Conservation (phyloP, 2,797 vertebrate genomes). For the Botia almorhae region DNA sequence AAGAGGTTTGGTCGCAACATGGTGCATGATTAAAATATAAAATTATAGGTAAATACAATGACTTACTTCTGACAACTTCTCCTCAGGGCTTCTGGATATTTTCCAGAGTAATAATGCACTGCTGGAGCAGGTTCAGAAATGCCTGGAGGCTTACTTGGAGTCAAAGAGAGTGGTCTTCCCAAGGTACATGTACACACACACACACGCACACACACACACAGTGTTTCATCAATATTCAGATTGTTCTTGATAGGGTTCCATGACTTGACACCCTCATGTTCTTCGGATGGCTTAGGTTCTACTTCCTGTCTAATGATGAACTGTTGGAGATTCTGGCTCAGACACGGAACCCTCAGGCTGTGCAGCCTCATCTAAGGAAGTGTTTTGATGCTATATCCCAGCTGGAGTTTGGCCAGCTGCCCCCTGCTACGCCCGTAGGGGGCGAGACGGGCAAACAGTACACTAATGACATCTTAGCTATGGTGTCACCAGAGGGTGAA, state of each 20-base stretch:
- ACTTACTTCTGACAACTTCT: too few species aligned
- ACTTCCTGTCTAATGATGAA: slow-evolving; percentile 89
- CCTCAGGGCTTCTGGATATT: slow-evolving; percentile 80
- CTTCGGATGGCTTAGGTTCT: slow-evolving; percentile 76
- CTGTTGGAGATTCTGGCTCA: slow-evolving; percentile 87
- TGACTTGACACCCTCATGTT: background rate
- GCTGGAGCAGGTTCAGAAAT: slow-evolving; percentile 88
- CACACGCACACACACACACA: slow-evolving; percentile 5
- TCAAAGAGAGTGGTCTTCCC: slow-evolving; percentile 89
- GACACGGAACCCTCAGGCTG: slow-evolving; percentile 86
- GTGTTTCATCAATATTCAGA: background rate
- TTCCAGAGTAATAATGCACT: slow-evolving; percentile 85
- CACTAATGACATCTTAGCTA: slow-evolving; percentile 85
- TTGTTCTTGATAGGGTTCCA: background rate
- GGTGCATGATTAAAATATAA: background rate
- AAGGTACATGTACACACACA: slow-evolving; percentile 71
- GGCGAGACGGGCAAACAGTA: slow-evolving; percentile 72
- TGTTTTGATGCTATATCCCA: slow-evolving; percentile 85
- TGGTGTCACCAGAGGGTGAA: slow-evolving; percentile 87
- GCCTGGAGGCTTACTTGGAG: slow-evolving; percentile 87
- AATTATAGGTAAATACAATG: slow-evolving; percentile 8
- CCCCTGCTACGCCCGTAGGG: slow-evolving; percentile 52
- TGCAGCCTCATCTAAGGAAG: slow-evolving; percentile 87
- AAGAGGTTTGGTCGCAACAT: background rate
- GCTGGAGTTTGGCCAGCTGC: slow-evolving; percentile 80